Evolutionary conservation across 2,888 invertebrate genomes (phyloP).

Genomic region (Drosophila vallismaia): DNA sequence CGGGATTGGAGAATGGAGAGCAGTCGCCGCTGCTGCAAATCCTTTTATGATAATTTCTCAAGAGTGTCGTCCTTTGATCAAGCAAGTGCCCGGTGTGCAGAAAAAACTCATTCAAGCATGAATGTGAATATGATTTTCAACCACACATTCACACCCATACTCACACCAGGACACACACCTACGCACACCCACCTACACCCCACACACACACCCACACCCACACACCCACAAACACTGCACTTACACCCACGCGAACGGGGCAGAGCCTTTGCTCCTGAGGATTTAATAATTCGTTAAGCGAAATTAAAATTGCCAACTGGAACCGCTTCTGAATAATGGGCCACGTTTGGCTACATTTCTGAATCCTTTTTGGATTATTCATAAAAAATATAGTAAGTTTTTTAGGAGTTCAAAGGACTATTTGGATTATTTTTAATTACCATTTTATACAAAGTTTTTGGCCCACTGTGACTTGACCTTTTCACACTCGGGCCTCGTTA

Average conservation of each 20-base stretch:
- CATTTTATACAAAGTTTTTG: no score
- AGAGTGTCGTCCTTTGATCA: constrained; percentile 83
- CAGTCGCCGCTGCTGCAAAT: constrained; percentile 67
- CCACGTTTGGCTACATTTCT: constrained; percentile 45
- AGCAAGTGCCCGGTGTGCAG: constrained; percentile 74
- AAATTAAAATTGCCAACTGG: constrained; percentile 75
- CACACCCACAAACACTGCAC: constrained; percentile 37
- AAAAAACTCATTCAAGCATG: constrained; percentile 82
- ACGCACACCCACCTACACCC: constrained; percentile 5
- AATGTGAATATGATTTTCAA: constrained; percentile 79
- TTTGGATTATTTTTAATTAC: no score
- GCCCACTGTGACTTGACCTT: constrained; percentile 11
- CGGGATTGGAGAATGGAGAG: constrained; percentile 33
- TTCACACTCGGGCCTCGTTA: constrained; percentile 3
- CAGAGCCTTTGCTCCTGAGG: constrained; percentile 53
- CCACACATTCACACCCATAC: constrained; percentile 54
- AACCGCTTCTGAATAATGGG: constrained; percentile 2
- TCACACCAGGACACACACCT: constrained; percentile 13
- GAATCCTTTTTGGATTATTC: not conserved
- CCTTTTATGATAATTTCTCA: constrained; percentile 83
- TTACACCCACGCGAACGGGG: constrained; percentile 64
- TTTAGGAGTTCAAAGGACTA: no score
- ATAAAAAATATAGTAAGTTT: not conserved
- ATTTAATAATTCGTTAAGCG: constrained; percentile 80
- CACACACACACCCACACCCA: constrained; percentile 18